Evolutionary conservation across 2,888 invertebrate genomes (phyloP), one percentile per base, ranked within the genome.

Genomic region (Dicycla oo): DNA sequence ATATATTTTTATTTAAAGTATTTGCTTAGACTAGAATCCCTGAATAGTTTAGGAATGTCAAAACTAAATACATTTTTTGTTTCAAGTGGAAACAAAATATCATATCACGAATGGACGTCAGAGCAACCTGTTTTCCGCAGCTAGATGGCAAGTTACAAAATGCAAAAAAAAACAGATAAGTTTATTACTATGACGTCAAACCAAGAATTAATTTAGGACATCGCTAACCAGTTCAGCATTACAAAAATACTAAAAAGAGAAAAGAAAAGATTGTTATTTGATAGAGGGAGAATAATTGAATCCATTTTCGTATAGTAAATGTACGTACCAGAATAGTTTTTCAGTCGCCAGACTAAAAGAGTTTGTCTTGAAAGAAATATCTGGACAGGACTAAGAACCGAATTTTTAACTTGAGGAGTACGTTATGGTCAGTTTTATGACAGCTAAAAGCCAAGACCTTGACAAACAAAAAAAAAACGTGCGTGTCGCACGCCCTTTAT

Each of bases 181-280:
- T 57, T 57, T 75, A 63, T 58, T 20, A 6, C n/a, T 47, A 26
- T 78, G 67, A 78, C 73, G 73, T 78, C 74, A 78, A 67, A 63
- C 49, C 49, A n/a, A 23, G 38, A 70, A 51, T 51, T 51, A 23
- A 51, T 62, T 75, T 51, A 69, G 56, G 56, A 69, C 23, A 57
- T 45, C 13, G 38, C 13, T 13, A 26, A 56, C 34, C 40, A 6
- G 26, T 13, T n/a, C 20, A 30, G 3, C 4, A 38, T 57, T 18
- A 18, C 1, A 18, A 73, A 47, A 30, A 15, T 7, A 26, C 6
- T 10, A 5, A 15, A 38, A 45, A 20, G 1, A 18, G 6, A 3
- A 40, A 26, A 26, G 4, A 15, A 61, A 45, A 15, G 1, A 5
- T 26, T 26, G 5, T 26, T 20, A 2, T 18, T 20, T 26, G 26